Evolutionary conservation across 2,797 vertebrate genomes (phyloP).

Genomic region (Hirundo rustica): DNA sequence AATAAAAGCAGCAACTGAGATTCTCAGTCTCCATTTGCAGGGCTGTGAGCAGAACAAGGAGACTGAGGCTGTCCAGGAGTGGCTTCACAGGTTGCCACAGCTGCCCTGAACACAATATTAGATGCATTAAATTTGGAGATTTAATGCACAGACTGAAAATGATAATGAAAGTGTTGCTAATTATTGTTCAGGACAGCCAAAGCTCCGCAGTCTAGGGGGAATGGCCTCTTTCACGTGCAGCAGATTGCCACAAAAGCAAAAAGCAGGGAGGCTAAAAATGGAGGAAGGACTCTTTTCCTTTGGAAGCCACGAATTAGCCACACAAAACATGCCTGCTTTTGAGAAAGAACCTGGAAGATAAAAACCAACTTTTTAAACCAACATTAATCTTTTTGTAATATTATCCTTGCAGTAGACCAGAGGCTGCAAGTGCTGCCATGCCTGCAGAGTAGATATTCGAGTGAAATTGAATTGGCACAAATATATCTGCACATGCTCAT

Average conservation of each 20-base stretch:
- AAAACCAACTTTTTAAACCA: not conserved
- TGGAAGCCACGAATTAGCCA: not conserved
- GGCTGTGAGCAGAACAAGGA: not conserved
- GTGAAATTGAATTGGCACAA: slow-evolving; percentile 42
- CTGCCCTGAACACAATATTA: not conserved
- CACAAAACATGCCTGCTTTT: not conserved
- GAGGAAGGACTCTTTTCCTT: not conserved
- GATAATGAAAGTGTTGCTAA: not conserved
- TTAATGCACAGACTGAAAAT: not conserved
- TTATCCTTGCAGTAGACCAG: not conserved
- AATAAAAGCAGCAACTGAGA: not conserved
- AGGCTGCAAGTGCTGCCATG: slow-evolving; percentile 12
- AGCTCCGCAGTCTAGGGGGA: not conserved
- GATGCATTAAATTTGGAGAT: not conserved
- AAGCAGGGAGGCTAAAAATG: not conserved
- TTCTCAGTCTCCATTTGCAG: not conserved
- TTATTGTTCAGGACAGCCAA: not conserved
- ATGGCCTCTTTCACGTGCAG: not conserved
- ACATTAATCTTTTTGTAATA: not conserved
- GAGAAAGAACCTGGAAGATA: not conserved
- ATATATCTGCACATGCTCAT: slow-evolving; percentile 48
- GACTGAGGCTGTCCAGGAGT: not conserved
- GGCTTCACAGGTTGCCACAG: not conserved
- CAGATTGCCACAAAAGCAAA: not conserved
- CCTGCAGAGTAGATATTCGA: slow-evolving; percentile 21